Evolutionary conservation across 2,888 invertebrate species (phyloP).

Genomic region (Ferdinandea cuprea): DNA sequence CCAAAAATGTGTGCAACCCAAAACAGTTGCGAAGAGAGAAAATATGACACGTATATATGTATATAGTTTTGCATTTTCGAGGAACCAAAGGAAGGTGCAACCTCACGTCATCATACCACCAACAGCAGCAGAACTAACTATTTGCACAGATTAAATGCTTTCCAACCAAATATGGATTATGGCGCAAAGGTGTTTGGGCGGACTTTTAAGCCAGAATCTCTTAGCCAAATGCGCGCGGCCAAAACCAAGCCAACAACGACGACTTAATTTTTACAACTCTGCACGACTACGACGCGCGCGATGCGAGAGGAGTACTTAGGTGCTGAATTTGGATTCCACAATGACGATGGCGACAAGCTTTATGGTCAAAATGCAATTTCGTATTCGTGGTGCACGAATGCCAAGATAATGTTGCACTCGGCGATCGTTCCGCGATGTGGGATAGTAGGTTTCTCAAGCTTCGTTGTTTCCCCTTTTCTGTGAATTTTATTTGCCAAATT

Average conservation of each 20-base stretch:
- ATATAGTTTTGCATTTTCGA: background rate
- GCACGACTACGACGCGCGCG: conserved; percentile 18
- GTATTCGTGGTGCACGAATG: conserved; percentile 44
- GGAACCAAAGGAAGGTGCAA: conserved; percentile 7
- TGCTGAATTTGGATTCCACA: conserved; percentile 15
- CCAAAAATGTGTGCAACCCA: conserved; percentile 18
- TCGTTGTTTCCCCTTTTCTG: conserved; percentile 19
- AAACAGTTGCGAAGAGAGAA: conserved; percentile 11
- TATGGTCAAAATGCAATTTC: conserved; percentile 63
- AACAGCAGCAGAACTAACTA: conserved; percentile 35
- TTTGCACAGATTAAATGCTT: conserved; percentile 71
- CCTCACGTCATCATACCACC: conserved; percentile 38
- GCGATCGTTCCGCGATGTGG: conserved; percentile 40
- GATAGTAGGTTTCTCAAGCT: conserved; percentile 29
- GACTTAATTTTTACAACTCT: conserved; percentile 54
- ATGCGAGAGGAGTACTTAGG: conserved; percentile 8
- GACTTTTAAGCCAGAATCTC: conserved; percentile 62
- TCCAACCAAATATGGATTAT: conserved; percentile 61
- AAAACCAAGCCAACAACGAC: conserved; percentile 3
- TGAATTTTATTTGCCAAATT: conserved; percentile 60
- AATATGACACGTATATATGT: conserved; percentile 17
- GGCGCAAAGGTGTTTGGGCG: conserved; percentile 70
- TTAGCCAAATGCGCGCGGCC: conserved; percentile 15
- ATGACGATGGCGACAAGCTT: conserved; percentile 40
- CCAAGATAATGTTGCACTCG: conserved; percentile 22